Percentiles rank a stretch among this genome's conserved stretches.
These are phyloP conservation scores for Xanthorhoe designata DNA, from an alignment of 2,888 invertebrate species.

Conservation along the genomic window DNA sequence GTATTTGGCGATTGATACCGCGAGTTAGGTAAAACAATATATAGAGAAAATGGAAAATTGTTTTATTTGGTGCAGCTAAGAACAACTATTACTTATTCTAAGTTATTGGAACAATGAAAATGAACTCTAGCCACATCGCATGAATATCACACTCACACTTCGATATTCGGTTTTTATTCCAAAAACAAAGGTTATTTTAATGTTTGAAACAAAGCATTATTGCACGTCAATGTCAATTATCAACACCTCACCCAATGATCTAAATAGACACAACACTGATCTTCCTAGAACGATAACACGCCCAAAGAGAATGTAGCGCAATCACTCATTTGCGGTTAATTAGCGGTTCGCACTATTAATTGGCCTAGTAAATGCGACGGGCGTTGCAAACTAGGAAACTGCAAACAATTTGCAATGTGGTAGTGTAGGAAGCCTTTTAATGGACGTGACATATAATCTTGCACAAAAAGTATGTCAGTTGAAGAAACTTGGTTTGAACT, in stretches of 20 bases:
- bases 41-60: no score
- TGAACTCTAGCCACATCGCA: no score
- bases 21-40: no score
- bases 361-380: slow-evolving; percentile 1
- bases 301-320: background rate
- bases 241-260: slow-evolving; percentile 5
- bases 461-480: slow-evolving; percentile 1
- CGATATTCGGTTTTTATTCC: no score
- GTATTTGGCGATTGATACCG: no score
- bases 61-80: no score
- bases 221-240: slow-evolving; percentile 3
- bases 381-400: slow-evolving; percentile 1
- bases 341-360: slow-evolving; percentile 14
- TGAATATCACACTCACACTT: no score
- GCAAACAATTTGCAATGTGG: slow-evolving; percentile 3
- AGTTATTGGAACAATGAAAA: no score
- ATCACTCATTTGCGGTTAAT: slow-evolving; percentile 20
- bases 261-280: slow-evolving; percentile 13
- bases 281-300: slow-evolving; percentile 29
- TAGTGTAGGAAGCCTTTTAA: background rate
- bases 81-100: no score
- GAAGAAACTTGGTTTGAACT: background rate
- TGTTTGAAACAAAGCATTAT: slow-evolving; percentile 1
- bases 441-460: background rate
- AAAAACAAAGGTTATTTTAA: no score